These are phyloP conservation scores for Phaenicophaeus curvirostris DNA, from an alignment of 2,797 vertebrate genomes.

Conservation along the genomic window DNA sequence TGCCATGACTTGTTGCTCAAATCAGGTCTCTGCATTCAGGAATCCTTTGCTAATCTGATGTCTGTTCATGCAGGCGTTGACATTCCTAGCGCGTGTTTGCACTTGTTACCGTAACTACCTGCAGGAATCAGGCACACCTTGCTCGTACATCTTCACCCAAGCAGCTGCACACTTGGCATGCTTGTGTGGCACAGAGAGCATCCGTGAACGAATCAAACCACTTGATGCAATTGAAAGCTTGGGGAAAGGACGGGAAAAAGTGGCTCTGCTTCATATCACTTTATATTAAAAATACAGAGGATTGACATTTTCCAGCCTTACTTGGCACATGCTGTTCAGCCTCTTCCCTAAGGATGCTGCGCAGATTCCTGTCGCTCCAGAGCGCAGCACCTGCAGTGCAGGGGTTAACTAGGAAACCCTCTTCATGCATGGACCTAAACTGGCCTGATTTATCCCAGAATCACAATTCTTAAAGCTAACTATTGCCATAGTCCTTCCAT, in stretches of 20 bases:
- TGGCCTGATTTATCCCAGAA: neutral
- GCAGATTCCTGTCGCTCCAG: neutral
- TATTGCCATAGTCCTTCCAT: neutral
- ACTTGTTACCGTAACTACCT: neutral
- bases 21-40: constrained; percentile 15
- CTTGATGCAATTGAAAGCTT: neutral
- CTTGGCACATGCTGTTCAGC: neutral
- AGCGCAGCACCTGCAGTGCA: neutral
- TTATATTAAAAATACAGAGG: neutral
- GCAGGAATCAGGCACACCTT: constrained; percentile 55
- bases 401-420: neutral
- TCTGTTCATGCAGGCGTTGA: neutral
- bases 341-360: neutral
- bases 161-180: neutral
- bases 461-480: neutral
- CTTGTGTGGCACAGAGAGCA: neutral
- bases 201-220: constrained; percentile 13
- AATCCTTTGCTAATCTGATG: neutral
- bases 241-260: neutral
- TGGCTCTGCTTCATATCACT: neutral
- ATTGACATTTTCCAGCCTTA: neutral
- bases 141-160: constrained; percentile 14
- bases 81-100: neutral
- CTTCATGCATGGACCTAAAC: neutral
- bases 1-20: neutral